Evolutionary conservation across 2,797 vertebrate genomes (phyloP).

Genomic region (Alauda arvensis): DNA sequence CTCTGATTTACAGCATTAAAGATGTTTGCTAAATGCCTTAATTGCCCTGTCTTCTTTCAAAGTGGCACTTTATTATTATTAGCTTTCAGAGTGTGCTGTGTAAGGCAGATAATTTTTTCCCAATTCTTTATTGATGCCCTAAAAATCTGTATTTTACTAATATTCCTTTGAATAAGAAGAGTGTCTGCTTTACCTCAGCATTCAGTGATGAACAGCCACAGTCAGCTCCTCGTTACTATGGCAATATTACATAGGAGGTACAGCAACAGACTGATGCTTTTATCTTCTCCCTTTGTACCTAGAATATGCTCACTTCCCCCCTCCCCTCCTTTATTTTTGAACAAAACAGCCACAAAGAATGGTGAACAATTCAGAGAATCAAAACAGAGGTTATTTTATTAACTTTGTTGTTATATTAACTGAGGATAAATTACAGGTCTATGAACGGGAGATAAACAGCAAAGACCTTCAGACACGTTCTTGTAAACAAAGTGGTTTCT

Average conservation of each 20-base stretch:
- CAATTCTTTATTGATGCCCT: neutral
- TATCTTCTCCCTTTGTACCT: constrained; percentile 26
- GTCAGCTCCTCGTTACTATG: constrained; percentile 53
- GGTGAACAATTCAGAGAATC: constrained; percentile 1
- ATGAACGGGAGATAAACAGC: neutral
- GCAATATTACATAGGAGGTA: constrained; percentile 51
- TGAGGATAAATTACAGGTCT: neutral
- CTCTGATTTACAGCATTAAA: constrained; percentile 14
- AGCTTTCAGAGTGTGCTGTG: neutral
- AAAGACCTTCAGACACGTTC: neutral
- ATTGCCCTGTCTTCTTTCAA: neutral
- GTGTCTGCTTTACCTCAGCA: constrained; percentile 5
- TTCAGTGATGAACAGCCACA: constrained; percentile 26
- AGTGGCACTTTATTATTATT: neutral
- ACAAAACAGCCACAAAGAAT: neutral
- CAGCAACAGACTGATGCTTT: constrained; percentile 26
- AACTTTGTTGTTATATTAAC: neutral
- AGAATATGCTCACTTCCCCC: neutral
- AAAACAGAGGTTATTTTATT: constrained; percentile 13
- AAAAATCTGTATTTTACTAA: constrained; percentile 25
- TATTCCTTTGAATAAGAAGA: constrained; percentile 15
- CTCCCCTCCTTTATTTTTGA: neutral
- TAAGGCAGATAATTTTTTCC: neutral
- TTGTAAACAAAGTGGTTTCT: neutral
- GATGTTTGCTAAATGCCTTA: constrained; percentile 21